Conservation (phyloP, 2,888 invertebrate genomes). For the Aromia moschata region DNA sequence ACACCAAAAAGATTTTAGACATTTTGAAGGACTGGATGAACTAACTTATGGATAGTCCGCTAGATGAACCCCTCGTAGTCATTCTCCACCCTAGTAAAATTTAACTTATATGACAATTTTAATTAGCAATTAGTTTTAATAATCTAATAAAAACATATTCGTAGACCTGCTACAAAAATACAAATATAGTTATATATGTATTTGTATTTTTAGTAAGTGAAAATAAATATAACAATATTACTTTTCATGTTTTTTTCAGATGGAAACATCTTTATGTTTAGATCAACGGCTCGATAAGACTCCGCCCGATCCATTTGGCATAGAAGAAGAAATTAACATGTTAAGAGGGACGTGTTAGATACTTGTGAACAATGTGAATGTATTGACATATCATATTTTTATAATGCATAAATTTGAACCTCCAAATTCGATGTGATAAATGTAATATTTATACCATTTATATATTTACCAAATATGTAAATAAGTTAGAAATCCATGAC, state of each 20-base stretch:
- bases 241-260: conserved; percentile 27
- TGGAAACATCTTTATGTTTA: conserved; percentile 36
- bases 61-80: too few species aligned
- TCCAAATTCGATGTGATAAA: conserved; percentile 32
- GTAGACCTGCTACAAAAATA: too few species aligned
- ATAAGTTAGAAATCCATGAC: conserved; percentile 22
- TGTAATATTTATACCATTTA: conserved; percentile 16
- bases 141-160: too few species aligned
- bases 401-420: conserved; percentile 13
- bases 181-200: too few species aligned
- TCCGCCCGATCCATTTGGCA: conserved; percentile 43
- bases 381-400: conserved; percentile 25
- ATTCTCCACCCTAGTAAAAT: too few species aligned
- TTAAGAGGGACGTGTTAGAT: conserved; percentile 32
- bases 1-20: too few species aligned
- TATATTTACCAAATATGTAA: conserved; percentile 16
- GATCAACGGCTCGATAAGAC: conserved; percentile 38
- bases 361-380: background rate
- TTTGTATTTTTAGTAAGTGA: too few species aligned
- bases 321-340: conserved; percentile 53
- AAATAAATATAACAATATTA: too few species aligned
- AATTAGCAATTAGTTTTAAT: too few species aligned
- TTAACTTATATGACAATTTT: too few species aligned
- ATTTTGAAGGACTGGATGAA: too few species aligned
- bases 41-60: too few species aligned